Evolutionary conservation across 2,797 vertebrate genomes (phyloP).

Genomic region (Micromesistius poutassou): DNA sequence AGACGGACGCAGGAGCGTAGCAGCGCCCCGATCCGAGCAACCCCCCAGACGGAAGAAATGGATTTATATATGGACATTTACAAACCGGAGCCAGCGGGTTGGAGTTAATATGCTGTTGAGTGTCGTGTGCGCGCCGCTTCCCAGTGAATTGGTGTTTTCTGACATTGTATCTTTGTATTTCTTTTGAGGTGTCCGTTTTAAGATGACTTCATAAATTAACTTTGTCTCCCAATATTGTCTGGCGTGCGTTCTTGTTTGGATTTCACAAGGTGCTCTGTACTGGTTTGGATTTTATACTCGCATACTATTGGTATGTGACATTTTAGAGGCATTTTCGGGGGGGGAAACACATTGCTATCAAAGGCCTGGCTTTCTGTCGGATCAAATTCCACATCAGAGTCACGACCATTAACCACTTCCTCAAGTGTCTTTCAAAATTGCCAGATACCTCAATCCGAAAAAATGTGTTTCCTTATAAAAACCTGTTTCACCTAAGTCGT

Average conservation of each 20-base stretch:
- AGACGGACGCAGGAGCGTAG: conserved; percentile 85
- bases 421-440: not conserved
- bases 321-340: not conserved
- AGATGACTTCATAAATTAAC: conserved; percentile 49
- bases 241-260: not conserved
- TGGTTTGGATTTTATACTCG: not conserved
- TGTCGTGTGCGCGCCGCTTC: conserved; percentile 4
- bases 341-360: not conserved
- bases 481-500: not conserved
- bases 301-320: not conserved
- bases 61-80: not conserved
- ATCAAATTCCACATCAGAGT: not conserved
- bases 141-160: conserved; percentile 22
- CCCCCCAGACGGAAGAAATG: conserved; percentile 3
- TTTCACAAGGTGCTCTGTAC: not conserved
- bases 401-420: conserved; percentile 10
- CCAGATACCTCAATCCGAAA: no score
- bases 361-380: not conserved
- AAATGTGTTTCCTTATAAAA: not conserved
- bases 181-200: conserved; percentile 17
- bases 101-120: conserved; percentile 7
- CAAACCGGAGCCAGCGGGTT: not conserved
- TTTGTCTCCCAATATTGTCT: conserved; percentile 27
- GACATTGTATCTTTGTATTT: conserved; percentile 30
- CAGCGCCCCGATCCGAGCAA: not conserved